phyloP scores from a whole-genome alignment of 1,140 invertebrate species.

The Drosophila kanapiae region DNA sequence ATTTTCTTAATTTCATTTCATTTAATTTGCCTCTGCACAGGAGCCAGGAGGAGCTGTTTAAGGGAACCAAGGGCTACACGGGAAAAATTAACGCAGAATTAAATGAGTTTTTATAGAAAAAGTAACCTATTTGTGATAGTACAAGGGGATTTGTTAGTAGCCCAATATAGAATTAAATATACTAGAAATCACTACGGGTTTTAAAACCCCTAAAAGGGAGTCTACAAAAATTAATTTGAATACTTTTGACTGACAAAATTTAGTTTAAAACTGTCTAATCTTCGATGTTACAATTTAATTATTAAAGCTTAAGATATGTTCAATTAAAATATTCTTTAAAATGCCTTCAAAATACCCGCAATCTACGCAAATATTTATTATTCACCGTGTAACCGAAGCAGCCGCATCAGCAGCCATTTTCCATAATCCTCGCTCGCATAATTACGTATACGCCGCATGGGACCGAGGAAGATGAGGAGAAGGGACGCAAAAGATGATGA shows the following conservation, averaged over 20 bases:
- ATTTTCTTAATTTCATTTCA: conserved; percentile 80
- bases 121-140: too few species aligned
- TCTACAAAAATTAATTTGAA: too few species aligned
- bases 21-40: conserved; percentile 47
- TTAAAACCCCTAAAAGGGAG: too few species aligned
- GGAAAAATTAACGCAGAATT: neutral
- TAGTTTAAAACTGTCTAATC: too few species aligned
- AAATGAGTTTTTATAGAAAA: too few species aligned
- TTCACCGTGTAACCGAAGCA: neutral
- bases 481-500: conserved; percentile 20
- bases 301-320: too few species aligned
- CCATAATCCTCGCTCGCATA: conserved; percentile 67
- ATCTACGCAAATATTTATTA: neutral
- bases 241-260: too few species aligned
- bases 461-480: conserved; percentile 20
- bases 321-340: neutral
- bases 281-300: too few species aligned
- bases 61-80: neutral
- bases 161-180: too few species aligned
- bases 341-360: neutral
- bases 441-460: conserved; percentile 77
- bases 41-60: conserved; percentile 15
- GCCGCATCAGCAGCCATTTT: conserved; percentile 50
- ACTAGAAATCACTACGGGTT: too few species aligned
- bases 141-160: too few species aligned